Conservation (phyloP, 2,113 vertebrate species). For the Ctenomys sociabilis region DNA sequence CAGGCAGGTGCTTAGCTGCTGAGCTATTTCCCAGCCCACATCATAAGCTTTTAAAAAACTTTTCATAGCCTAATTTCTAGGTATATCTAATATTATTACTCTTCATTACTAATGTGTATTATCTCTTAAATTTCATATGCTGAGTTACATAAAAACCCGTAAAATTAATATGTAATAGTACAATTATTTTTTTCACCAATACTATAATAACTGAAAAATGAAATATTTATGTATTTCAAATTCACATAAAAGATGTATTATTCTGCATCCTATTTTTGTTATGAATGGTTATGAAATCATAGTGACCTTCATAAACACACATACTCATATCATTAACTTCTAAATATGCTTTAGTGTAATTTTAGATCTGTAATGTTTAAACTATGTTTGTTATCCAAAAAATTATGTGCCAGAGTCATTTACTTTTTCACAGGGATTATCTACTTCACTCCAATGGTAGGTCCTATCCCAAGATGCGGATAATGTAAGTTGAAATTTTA, state of each 20-base stretch:
- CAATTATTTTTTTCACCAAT: background rate
- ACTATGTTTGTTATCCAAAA: background rate
- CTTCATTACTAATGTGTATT: background rate
- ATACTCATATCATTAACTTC: background rate
- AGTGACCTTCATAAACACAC: background rate
- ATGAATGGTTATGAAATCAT: background rate
- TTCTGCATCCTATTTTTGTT: background rate
- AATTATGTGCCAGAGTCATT: background rate
- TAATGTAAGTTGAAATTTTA: background rate
- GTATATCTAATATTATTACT: slow-evolving; percentile 1
- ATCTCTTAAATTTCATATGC: background rate
- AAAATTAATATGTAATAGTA: background rate
- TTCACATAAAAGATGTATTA: background rate
- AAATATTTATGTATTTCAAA: background rate
- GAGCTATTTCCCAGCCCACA: no score
- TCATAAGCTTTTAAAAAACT: background rate
- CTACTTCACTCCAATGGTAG: background rate
- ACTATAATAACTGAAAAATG: background rate
- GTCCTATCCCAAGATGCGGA: background rate
- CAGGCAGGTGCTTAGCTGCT: no score
- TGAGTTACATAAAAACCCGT: background rate
- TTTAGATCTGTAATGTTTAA: background rate
- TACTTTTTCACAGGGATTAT: background rate
- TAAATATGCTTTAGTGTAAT: background rate
- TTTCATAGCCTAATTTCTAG: background rate